Evolutionary conservation across 2,888 invertebrate genomes (phyloP).

Genomic region (Eupeodes luniger): DNA sequence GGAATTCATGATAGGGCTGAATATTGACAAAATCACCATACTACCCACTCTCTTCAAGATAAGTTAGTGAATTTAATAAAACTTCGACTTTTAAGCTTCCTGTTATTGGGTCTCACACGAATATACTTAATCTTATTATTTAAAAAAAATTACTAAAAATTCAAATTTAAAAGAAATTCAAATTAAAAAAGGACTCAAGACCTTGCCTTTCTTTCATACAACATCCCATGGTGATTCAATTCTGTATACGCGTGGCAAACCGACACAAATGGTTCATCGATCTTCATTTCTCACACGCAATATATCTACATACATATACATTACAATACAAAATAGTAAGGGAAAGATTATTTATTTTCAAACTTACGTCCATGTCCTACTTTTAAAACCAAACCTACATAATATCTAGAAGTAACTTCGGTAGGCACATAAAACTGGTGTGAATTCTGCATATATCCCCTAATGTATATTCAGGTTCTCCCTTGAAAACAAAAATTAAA

Average conservation of each 20-base stretch:
- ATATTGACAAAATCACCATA: too few species aligned
- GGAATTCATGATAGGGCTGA: too few species aligned
- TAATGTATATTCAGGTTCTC: background rate
- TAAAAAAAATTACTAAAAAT: background rate
- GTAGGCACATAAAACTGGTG: background rate
- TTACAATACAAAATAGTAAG: background rate
- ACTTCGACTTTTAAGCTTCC: too few species aligned
- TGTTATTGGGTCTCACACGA: too few species aligned
- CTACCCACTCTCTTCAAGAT: too few species aligned
- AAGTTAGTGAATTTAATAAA: too few species aligned
- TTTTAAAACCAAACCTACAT: slow-evolving; percentile 2
- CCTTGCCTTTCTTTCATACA: background rate
- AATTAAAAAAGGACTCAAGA: background rate
- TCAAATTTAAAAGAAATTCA: background rate
- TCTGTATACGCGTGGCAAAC: background rate
- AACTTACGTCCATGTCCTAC: background rate
- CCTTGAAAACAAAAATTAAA: slow-evolving; percentile 15
- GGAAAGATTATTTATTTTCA: background rate
- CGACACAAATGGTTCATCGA: slow-evolving; percentile 9
- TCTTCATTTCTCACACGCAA: background rate
- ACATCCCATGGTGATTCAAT: background rate
- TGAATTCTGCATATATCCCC: background rate
- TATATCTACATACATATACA: background rate
- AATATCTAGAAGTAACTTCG: background rate
- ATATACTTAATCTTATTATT: too few species aligned